Conservation (phyloP, 2,113 vertebrate genomes). For the Cervus canadensis region DNA sequence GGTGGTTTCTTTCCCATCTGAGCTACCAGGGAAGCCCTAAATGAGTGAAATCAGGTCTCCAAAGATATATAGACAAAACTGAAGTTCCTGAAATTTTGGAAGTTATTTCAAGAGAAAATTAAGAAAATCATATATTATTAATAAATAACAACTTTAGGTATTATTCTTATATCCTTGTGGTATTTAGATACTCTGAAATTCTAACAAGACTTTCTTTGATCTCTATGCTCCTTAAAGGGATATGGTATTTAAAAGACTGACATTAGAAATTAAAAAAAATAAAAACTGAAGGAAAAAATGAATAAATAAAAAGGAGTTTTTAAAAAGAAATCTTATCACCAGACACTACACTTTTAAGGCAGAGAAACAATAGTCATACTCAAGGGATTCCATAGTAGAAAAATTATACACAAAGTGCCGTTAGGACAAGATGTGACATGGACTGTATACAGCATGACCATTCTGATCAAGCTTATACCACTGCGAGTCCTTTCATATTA, state of each 20-base stretch:
- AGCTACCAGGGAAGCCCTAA: not conserved
- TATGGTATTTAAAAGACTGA: not conserved
- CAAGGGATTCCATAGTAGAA: not conserved
- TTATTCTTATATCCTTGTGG: not conserved
- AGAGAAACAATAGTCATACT: not conserved
- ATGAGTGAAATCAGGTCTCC: not conserved
- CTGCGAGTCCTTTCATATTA: not conserved
- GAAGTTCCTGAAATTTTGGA: not conserved
- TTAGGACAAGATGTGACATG: not conserved
- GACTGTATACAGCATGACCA: not conserved
- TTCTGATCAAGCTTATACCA: not conserved
- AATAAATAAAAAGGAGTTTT: not conserved
- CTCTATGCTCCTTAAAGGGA: not conserved
- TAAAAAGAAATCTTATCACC: not conserved
- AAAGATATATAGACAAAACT: not conserved
- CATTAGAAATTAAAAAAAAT: not conserved
- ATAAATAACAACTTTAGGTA: not conserved
- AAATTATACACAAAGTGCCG: not conserved
- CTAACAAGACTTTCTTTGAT: not conserved
- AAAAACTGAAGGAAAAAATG: not conserved
- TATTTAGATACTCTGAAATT: not conserved
- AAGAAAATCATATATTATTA: not conserved
- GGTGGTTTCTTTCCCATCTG: not conserved
- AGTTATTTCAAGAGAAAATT: not conserved
- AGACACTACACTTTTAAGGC: not conserved